Evolutionary conservation across 2,113 vertebrate genomes (phyloP).

Genomic region (Ondatra zibethicus): DNA sequence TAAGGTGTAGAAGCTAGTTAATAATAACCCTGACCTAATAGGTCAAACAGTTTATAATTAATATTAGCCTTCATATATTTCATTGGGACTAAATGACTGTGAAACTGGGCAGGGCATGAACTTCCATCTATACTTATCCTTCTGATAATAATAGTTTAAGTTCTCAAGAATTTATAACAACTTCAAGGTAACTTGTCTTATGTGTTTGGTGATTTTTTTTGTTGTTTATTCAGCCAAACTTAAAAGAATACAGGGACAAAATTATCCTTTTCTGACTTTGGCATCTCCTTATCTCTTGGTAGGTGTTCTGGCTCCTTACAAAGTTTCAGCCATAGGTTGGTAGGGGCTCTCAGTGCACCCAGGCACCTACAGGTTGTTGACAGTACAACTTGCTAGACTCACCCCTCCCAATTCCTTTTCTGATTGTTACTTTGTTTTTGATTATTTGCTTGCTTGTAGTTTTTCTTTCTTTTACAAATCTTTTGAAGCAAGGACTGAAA

Average conservation of each 20-base stretch:
- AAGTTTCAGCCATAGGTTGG: rapidly evolving
- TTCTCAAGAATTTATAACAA: background rate
- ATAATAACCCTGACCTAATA: too few species aligned
- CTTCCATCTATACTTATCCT: background rate
- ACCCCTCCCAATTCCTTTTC: rapidly evolving
- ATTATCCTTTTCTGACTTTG: background rate
- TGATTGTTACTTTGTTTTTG: background rate
- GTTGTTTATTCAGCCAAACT: background rate
- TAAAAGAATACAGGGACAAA: background rate
- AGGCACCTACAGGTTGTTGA: background rate
- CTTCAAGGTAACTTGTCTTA: background rate
- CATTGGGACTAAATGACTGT: too few species aligned
- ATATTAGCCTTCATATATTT: too few species aligned
- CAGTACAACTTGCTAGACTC: background rate
- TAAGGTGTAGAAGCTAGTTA: too few species aligned
- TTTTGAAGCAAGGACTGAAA: background rate
- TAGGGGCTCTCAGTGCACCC: rapidly evolving
- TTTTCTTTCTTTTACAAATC: background rate
- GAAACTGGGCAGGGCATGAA: too few species aligned
- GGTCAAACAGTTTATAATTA: too few species aligned
- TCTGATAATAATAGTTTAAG: background rate
- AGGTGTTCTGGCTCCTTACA: background rate
- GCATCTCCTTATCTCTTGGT: rapidly evolving
- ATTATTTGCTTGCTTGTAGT: background rate
- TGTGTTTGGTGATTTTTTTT: background rate